These are phyloP conservation scores for Germaria angustata DNA, from an alignment of 2,888 invertebrate species.

Conservation along the genomic window DNA sequence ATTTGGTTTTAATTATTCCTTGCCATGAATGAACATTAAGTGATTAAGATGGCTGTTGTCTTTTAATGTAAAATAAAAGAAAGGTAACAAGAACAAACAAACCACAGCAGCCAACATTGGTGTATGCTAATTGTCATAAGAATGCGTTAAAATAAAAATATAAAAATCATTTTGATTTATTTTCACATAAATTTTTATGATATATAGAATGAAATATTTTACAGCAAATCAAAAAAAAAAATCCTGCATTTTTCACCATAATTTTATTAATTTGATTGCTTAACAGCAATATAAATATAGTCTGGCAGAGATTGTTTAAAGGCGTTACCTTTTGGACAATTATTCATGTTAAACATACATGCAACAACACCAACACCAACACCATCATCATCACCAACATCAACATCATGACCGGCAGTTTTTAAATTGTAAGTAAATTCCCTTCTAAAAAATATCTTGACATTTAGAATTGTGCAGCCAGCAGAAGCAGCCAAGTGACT, in stretches of 20 bases:
- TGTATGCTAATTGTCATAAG: slow-evolving; percentile 27
- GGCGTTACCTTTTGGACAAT: slow-evolving; percentile 66
- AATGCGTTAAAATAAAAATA: background rate
- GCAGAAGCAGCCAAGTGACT: slow-evolving; percentile 29
- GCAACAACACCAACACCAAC: slow-evolving; percentile 14
- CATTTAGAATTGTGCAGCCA: slow-evolving; percentile 46
- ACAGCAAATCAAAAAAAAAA: background rate
- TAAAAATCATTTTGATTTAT: slow-evolving; percentile 4
- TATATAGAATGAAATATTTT: background rate
- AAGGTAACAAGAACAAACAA: background rate
- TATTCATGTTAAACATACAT: slow-evolving; percentile 60
- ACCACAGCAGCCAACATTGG: background rate
- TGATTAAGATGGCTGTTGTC: slow-evolving; percentile 52
- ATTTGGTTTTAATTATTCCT: slow-evolving; percentile 66
- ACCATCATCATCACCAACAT: background rate
- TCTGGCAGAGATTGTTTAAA: slow-evolving; percentile 21
- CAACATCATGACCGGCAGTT: background rate
- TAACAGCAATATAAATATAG: background rate
- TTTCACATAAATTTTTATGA: background rate
- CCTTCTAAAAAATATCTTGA: slow-evolving; percentile 42
- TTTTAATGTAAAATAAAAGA: background rate
- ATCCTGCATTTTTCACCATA: background rate
- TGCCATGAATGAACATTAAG: slow-evolving; percentile 58
- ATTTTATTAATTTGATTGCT: slow-evolving; percentile 39
- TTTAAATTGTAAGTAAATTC: slow-evolving; percentile 27